A percentile compares a stretch with the other conserved stretches of the same genome.
Evolutionary conservation across 2,888 invertebrate species (phyloP).

Genomic region (Parochlus steinenii): DNA sequence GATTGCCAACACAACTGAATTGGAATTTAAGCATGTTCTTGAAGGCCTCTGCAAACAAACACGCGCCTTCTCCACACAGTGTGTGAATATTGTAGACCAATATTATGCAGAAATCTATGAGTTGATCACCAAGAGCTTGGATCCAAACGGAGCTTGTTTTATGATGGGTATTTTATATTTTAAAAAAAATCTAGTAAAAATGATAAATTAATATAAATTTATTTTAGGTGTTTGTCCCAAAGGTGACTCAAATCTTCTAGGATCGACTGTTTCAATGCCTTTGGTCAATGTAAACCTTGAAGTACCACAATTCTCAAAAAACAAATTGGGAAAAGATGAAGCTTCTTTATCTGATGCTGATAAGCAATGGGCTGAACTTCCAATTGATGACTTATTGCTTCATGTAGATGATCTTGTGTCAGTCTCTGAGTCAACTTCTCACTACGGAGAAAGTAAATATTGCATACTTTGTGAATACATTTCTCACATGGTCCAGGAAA

Average conservation of each 20-base stretch:
- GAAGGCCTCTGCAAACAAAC: slow-evolving; percentile 69
- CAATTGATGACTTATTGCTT: slow-evolving; percentile 29
- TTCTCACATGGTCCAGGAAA: slow-evolving; percentile 60
- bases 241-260: slow-evolving; percentile 15
- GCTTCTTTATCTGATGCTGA: slow-evolving; percentile 25
- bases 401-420: background rate
- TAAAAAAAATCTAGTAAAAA: slow-evolving; percentile 16
- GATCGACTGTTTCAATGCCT: slow-evolving; percentile 35
- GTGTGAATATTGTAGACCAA: slow-evolving; percentile 56
- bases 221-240: slow-evolving; percentile 28
- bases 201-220: slow-evolving; percentile 7
- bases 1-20: slow-evolving; percentile 68
- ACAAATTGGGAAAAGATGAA: slow-evolving; percentile 21
- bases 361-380: slow-evolving; percentile 30
- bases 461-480: slow-evolving; percentile 74
- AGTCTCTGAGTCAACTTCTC: background rate
- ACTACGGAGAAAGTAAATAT: slow-evolving; percentile 27
- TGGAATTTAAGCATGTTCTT: slow-evolving; percentile 61
- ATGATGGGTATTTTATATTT: no score
- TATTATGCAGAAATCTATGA: slow-evolving; percentile 61
- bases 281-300: slow-evolving; percentile 36
- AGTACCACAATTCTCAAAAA: slow-evolving; percentile 19
- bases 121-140: slow-evolving; percentile 47
- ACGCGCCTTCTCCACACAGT: slow-evolving; percentile 53
- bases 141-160: slow-evolving; percentile 51